Evolutionary conservation across 2,797 vertebrate species (phyloP), one percentile per base, ranked within the genome.

Genomic region (Florisuga fusca): DNA sequence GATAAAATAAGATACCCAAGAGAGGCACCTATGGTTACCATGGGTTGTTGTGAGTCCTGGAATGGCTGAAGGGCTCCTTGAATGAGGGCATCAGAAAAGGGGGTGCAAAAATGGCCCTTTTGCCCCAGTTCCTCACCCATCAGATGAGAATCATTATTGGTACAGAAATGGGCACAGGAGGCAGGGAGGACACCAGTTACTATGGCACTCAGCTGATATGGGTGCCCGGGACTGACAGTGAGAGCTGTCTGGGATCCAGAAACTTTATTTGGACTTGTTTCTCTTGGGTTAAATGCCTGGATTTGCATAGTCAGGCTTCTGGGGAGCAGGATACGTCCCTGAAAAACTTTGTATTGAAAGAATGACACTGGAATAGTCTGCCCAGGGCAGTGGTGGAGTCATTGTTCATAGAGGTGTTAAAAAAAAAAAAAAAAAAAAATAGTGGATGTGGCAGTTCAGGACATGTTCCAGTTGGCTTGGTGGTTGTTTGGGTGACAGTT

Each of bases 191-290:
- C 20, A 87, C 5, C 31, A 43, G 7, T 27, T 76, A 41, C 23
- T 36, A 1, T 1, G 6, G 27, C 6, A 79, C 13, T 25, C 45
- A 54, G 26, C 26, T 0, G 0, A n/a, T 31, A 33, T 0, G 0
- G 15, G 54, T 63, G 23, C 29, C 53, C 41, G 46, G 50, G 67
- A 55, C 27, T 34, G 57, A 50, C 31, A 33, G 2, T 13, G 13
- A 78, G 46, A 86, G 45, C 20, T 73, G 5, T 48, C 43, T 23
- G 68, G 62, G 46, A 54, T 33, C 18, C 2, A 3, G 31, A 58
- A 89, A n/a, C 20, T 25, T 20, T 16, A 27, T 25, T 19, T 45
- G 19, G 7, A 54, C 57, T 38, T 31, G 7, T 75, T 89, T 81
- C 22, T 50, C 31, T 67, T 64, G 23, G 22, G 41, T 54, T 54